Base-by-base conservation (phyloP, 2,797 vertebrate genomes). In the Oreortyx pictus region DNA sequence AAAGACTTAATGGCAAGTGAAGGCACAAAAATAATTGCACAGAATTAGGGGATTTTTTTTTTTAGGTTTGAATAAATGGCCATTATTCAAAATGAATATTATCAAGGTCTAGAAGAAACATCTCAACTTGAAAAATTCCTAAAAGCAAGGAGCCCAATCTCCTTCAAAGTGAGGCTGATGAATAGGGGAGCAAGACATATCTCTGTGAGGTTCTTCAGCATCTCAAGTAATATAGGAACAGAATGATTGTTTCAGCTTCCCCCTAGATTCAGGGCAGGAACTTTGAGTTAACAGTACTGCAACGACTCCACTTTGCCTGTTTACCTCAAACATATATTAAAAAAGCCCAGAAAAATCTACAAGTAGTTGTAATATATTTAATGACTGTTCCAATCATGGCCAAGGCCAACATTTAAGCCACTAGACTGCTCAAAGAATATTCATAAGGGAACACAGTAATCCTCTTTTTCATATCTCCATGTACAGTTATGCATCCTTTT, bases 61-160 rank as follows among this genome's bases (percentile, higher is more conserved):
- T 73, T 52, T 29, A 50, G 3, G 5, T 80, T 85, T 2, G 6
- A 59, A 65, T 9, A 68, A 46, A 24, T 1, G 4, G 8, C 4
- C 5, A 17, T 44, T 10, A 4, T 59, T 89, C 25, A 49, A 92
- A 86, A 61, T 9, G 67, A 15, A 84, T 71, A 64, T 57, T 46
- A 43, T 50, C 44, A 61, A 68, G 4, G 9, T 54, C 23, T 71
- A 73, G 44, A 82, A 61, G 18, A 31, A 73, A 5, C 14, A 54
- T 7, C 9, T 49, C 8, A 49, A 57, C 27, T 35, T 44, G 9
- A 4, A 24, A 23, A 9, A 67, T 20, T 68, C 84, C 44, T 91
- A 17, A 20, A 64, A 70, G 16, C 14, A 7, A 60, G 67, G 4
- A 83, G n/a, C 0, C 0, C 9, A 47, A 9, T 43, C 41, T 66